phyloP scores from a whole-genome alignment of 2,113 vertebrate genomes.

The Ophiodon elongatus region DNA sequence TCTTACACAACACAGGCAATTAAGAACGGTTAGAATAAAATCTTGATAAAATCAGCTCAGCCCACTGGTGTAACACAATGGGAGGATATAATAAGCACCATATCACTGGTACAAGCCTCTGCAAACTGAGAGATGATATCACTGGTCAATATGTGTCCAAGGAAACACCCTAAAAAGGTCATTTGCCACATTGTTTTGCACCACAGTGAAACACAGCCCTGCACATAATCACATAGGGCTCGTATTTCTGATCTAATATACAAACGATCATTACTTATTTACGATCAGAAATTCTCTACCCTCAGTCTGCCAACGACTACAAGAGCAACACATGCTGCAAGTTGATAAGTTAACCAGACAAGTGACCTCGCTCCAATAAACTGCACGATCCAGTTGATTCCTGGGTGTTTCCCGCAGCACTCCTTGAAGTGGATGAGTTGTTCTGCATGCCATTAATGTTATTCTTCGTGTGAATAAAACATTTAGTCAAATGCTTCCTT shows the following conservation, averaged over 20 bases:
- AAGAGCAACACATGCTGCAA: neutral
- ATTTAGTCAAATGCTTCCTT: neutral
- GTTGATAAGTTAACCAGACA: constrained; percentile 5
- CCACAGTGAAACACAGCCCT: neutral
- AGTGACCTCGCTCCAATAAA: neutral
- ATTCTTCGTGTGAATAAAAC: neutral
- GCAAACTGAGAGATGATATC: constrained; percentile 32
- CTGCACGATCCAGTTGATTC: neutral
- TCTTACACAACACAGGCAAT: neutral
- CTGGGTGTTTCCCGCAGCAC: neutral
- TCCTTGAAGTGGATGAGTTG: neutral
- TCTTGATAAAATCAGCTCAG: neutral
- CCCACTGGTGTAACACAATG: neutral
- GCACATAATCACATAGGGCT: neutral
- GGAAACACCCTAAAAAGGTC: constrained; percentile 33
- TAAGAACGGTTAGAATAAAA: neutral
- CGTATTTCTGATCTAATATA: neutral
- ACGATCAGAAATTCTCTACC: neutral
- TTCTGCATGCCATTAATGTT: neutral
- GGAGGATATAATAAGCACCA: neutral
- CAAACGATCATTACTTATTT: neutral
- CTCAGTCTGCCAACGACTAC: neutral
- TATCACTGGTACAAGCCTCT: neutral
- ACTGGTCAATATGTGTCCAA: neutral
- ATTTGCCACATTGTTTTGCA: neutral